Evolutionary conservation across 2,888 invertebrate species (phyloP), one percentile per base, ranked within the genome.

Genomic region (Drosophila basisetae): DNA sequence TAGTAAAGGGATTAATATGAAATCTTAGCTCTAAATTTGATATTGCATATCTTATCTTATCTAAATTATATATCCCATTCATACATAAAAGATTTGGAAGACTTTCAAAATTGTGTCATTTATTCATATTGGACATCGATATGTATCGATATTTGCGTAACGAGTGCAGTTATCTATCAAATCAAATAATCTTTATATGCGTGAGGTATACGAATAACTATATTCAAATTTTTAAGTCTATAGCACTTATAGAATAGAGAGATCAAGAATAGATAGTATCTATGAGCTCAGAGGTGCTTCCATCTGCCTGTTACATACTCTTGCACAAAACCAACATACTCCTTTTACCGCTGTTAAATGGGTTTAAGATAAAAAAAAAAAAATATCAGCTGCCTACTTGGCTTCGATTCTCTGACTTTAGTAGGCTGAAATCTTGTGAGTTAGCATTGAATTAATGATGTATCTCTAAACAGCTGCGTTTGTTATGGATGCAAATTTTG

Each of bases 381-480:
- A 16, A 2, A 7, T 0, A 6, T 22, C 11, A 9, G 16, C 16
- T 25, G 47, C 6, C 2, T 62, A 9, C 6, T 31, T 54, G 4
- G 5, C n/a, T 25, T 43, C 1, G n/a, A 28, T 55, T 22, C 7
- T 9, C 9, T 7, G n/a, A 52, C 52, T 11, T 50, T 16, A 30
- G 49, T 9, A 25, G 16, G 22, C 5, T n/a, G n/a, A 22, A 22
- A 22, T 22, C 4, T 22, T 16, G 5, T 22, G 22, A 33, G 31
- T 22, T 22, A 35, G 22, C 22, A 1, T 22, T n/a, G 2, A 31
- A 52, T 30, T n/a, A 18, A n/a, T 52, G 3, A 18, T 0, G 11
- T 28, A 10, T 52, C 6, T 18, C 3, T 28, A 4, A 0, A 28
- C n/a, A 10, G 2, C 10, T n/a, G 10, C 10, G 2, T 0, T 18